These are phyloP conservation scores for Oxyura jamaicensis DNA, from an alignment of 2,113 vertebrate genomes.

Conservation along the genomic window DNA sequence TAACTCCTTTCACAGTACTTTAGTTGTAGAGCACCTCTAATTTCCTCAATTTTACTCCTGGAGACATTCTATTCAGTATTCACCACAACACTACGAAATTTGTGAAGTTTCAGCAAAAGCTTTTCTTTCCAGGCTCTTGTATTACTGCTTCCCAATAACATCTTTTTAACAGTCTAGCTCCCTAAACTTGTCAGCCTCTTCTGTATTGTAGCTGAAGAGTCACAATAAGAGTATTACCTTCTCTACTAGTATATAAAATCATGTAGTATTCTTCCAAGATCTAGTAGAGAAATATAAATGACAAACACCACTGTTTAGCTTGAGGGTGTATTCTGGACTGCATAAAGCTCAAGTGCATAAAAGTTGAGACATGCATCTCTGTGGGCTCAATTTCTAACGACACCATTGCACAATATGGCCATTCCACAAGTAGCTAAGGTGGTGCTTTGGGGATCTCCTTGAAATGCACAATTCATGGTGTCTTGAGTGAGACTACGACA, in stretches of 20 bases:
- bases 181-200: background rate
- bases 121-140: background rate
- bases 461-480: background rate
- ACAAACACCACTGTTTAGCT: background rate
- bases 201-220: background rate
- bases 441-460: background rate
- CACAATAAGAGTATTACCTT: background rate
- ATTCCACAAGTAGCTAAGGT: background rate
- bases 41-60: background rate
- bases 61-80: background rate
- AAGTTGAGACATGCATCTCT: background rate
- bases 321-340: background rate
- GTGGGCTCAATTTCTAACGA: background rate
- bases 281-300: background rate
- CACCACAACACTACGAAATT: background rate
- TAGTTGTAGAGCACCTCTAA: background rate
- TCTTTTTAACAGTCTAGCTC: background rate
- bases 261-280: background rate
- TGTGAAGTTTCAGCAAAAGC: background rate
- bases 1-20: background rate
- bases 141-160: background rate
- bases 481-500: background rate
- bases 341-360: background rate
- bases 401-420: background rate
- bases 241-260: background rate